Evolutionary conservation across 2,888 invertebrate genomes (phyloP).

Genomic region (Drosophila subsilvestris): DNA sequence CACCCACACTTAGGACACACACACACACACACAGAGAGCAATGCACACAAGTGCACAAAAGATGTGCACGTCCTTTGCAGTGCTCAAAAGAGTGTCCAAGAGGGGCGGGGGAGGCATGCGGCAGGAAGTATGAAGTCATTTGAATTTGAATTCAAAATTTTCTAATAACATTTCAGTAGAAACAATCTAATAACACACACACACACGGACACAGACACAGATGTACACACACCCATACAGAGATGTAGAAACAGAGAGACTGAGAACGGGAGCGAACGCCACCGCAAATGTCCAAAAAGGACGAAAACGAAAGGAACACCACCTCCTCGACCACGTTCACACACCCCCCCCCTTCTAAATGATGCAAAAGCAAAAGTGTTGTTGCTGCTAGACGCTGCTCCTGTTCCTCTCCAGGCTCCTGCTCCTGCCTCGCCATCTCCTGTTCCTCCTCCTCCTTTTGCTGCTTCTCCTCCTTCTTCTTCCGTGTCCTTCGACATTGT

Average conservation of each 20-base stretch:
- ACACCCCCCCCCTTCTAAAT: constrained; percentile 33
- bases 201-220: constrained; percentile 8
- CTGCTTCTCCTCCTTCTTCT: constrained; percentile 13
- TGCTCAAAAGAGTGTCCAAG: constrained; percentile 1
- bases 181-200: constrained; percentile 73
- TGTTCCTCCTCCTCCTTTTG: too few species aligned
- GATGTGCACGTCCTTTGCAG: constrained; percentile 35
- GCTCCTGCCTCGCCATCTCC: constrained; percentile 1
- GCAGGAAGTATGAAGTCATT: constrained; percentile 75
- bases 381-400: constrained; percentile 40
- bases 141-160: constrained; percentile 78
- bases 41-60: constrained; percentile 25
- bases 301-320: constrained; percentile 63
- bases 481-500: constrained; percentile 57
- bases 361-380: constrained; percentile 75
- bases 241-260: constrained; percentile 2
- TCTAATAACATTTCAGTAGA: constrained; percentile 80
- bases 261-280: too few species aligned
- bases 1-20: constrained; percentile 8
- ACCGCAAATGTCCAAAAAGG: constrained; percentile 51
- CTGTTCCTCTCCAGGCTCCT: constrained; percentile 16
- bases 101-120: constrained; percentile 12
- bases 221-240: constrained; percentile 6
- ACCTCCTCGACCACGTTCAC: constrained; percentile 23
- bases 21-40: constrained; percentile 28